These are phyloP conservation scores for Lepidochrysops patricia DNA, from an alignment of 2,888 invertebrate species.

Conservation along the genomic window DNA sequence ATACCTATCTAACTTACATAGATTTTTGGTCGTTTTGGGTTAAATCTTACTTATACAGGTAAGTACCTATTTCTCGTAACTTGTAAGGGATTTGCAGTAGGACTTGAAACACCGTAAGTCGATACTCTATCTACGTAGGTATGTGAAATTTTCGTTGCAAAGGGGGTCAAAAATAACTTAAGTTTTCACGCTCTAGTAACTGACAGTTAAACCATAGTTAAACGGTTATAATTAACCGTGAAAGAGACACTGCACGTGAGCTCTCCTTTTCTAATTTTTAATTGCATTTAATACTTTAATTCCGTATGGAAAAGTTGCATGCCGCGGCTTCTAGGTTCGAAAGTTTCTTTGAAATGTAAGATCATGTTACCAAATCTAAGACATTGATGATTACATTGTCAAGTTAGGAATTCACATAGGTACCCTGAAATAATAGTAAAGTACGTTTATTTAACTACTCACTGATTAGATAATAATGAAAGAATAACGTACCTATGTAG, in stretches of 20 bases:
- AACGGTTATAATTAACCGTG: conserved; percentile 8
- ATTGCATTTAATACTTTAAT: background rate
- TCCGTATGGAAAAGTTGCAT: background rate
- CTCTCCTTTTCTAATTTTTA: conserved; percentile 8
- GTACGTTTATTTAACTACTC: background rate
- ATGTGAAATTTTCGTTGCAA: conserved; percentile 1
- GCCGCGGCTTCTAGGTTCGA: background rate
- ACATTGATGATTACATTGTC: background rate
- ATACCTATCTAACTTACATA: too few relatives aligned
- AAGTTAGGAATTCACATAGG: too few relatives aligned
- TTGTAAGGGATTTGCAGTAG: too few relatives aligned
- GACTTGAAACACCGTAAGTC: too few relatives aligned
- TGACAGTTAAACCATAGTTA: background rate
- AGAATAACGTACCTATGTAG: background rate
- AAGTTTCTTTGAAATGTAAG: background rate
- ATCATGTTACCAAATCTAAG: background rate
- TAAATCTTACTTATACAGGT: too few relatives aligned
- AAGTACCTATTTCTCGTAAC: too few relatives aligned
- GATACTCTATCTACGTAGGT: too few relatives aligned
- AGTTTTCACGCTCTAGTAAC: conserved; percentile 8
- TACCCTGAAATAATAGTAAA: background rate
- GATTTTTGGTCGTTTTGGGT: too few relatives aligned
- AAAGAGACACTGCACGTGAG: background rate
- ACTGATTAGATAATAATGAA: background rate
- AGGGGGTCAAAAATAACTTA: conserved; percentile 8